Conservation (phyloP, 2,888 invertebrate species). For the Spisula solida region DNA sequence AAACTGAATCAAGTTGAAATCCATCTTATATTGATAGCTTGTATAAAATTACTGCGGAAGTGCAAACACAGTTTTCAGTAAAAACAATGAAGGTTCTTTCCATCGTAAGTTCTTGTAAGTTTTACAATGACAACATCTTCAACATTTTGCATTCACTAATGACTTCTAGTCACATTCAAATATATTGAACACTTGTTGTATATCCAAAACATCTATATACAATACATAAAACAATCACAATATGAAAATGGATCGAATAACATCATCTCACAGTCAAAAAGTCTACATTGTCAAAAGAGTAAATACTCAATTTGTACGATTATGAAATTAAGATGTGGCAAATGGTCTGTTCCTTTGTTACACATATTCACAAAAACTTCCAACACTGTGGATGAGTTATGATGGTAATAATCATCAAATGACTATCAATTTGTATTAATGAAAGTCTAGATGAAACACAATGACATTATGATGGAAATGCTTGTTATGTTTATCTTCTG, state of each 20-base stretch:
- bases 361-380: slow-evolving; percentile 4
- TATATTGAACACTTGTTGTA: background rate
- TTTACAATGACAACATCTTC: too few species aligned
- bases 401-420: background rate
- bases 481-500: slow-evolving; percentile 36
- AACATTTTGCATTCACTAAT: background rate
- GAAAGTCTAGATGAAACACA: background rate
- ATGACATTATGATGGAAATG: background rate
- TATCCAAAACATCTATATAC: background rate
- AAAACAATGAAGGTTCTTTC: too few species aligned
- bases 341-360: background rate
- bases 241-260: background rate
- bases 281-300: background rate
- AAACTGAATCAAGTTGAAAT: too few species aligned
- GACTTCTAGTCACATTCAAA: background rate
- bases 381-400: background rate
- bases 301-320: background rate
- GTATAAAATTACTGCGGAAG: too few species aligned
- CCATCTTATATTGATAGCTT: too few species aligned
- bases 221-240: background rate
- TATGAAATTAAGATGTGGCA: background rate
- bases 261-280: background rate
- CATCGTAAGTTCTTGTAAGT: too few species aligned
- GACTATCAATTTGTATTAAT: background rate
- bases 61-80: too few species aligned